These are phyloP conservation scores for Falco novaeseelandiae DNA, from an alignment of 2,797 vertebrate genomes.

Conservation along the genomic window DNA sequence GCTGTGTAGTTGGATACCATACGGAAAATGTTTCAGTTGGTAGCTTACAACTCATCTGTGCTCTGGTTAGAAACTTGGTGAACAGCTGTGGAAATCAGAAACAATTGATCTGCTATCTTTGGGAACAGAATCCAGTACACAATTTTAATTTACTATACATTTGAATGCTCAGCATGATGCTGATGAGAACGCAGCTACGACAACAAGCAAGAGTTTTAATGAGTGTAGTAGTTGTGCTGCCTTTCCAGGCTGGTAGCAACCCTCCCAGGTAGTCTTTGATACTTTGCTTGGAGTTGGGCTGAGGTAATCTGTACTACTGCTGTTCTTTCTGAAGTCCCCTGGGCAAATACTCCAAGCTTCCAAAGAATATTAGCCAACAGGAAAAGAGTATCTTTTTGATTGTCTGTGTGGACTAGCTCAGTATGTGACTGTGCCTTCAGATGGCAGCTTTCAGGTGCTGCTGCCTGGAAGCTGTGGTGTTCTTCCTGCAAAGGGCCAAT, in stretches of 20 bases:
- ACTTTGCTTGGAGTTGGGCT: not conserved
- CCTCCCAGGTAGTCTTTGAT: not conserved
- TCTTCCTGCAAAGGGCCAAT: not conserved
- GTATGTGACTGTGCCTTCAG: not conserved
- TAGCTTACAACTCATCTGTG: slow-evolving; percentile 16
- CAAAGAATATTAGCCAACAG: not conserved
- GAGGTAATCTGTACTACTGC: not conserved
- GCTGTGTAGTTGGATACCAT: not conserved
- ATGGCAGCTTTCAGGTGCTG: rapidly evolving
- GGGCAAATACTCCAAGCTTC: not conserved
- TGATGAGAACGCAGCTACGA: not conserved
- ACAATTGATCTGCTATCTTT: slow-evolving; percentile 5
- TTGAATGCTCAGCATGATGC: not conserved
- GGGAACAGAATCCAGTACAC: not conserved
- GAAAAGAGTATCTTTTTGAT: not conserved
- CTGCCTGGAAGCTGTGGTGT: not conserved
- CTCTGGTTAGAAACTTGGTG: not conserved
- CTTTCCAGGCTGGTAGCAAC: not conserved
- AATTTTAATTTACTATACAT: slow-evolving; percentile 5
- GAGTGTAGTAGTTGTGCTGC: not conserved
- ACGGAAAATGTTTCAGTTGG: not conserved
- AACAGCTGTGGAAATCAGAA: slow-evolving; percentile 43
- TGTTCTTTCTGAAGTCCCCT: not conserved
- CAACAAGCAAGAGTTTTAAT: not conserved
- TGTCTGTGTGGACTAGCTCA: not conserved